Base-by-base conservation (phyloP, 2,113 vertebrate species). In the Glaucidium brasilianum region DNA sequence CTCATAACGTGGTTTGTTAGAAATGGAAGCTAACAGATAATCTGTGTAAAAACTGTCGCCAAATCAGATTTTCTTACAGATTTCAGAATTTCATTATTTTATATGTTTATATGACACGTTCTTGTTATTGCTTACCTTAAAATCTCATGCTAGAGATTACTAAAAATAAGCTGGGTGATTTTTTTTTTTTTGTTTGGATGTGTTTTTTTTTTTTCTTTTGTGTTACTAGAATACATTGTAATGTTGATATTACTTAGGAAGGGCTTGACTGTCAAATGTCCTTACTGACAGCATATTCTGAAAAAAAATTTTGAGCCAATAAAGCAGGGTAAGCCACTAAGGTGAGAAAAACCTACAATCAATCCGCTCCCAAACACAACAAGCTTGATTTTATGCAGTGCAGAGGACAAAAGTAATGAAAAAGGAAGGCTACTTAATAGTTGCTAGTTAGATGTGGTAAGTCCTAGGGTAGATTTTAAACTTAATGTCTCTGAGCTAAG, bases 1-100 rank as follows among this genome's bases (percentile, higher is more conserved):
- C 94, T 96, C 85, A 97, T 94, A 94, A 95, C 55, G 77, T 19
- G 55, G 76, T 71, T 94, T 91, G 79, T 95, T 95, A 93, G 75
- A 94, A 93, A 95, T 56, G 60, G 86, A 74, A 94, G 72, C 79
- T 94, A 96, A 83, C 53, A 94, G 79, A 83, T 94, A 94, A 92
- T 96, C 79, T 77, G 55, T 91, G 83, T 95, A 91, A 94, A 94
- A 97, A 86, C 88, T 91, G 39, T 90, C 59, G 32, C 50, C 63
- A 86, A 96, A 91, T 94, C 92, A 74, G 83, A 77, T 96, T 92
- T 97, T 90, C 92, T 84, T 92, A 58, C 72, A 69, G 59, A 77
- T 86, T 96, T 84, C 41, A 95, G 53, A 73, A 91, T 29, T 83
- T 35, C 39, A 52, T 83, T 95, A 25, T 88, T 95, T 92, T 85